Conservation (phyloP, 2,888 invertebrate genomes). For the Dynastes maya region DNA sequence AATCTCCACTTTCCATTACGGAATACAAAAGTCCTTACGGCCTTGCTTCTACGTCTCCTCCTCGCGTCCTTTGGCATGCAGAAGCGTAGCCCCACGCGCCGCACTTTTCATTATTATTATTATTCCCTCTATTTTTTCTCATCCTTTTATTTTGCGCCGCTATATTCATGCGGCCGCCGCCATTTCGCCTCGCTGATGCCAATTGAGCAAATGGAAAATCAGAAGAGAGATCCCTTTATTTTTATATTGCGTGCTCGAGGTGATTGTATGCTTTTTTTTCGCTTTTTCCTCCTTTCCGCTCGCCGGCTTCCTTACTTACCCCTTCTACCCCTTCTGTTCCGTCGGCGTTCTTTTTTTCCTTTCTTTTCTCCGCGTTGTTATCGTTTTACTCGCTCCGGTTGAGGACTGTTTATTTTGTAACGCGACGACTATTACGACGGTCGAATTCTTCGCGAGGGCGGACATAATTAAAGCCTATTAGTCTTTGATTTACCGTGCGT, state of each 20-base stretch:
- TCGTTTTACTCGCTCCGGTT: background rate
- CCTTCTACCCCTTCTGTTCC: background rate
- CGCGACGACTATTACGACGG: background rate
- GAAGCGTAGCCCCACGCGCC: slow-evolving; percentile 15
- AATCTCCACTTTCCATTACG: slow-evolving; percentile 52
- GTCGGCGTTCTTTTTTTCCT: background rate
- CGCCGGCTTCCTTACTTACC: background rate
- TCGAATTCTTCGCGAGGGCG: slow-evolving; percentile 20
- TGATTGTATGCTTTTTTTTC: slow-evolving; percentile 38
- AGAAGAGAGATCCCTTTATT: slow-evolving; percentile 50
- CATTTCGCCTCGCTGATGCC: slow-evolving; percentile 26
- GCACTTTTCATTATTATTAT: slow-evolving; percentile 42
- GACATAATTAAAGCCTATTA: slow-evolving; percentile 40
- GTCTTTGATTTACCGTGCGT: slow-evolving; percentile 26
- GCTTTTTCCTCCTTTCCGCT: background rate
- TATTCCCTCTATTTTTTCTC: slow-evolving; percentile 12
- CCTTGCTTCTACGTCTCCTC: background rate
- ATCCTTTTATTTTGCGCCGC: slow-evolving; percentile 30
- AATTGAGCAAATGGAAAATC: slow-evolving; percentile 49
- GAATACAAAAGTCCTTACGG: slow-evolving; percentile 50
- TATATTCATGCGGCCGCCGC: slow-evolving; percentile 28
- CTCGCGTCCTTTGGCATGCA: slow-evolving; percentile 4
- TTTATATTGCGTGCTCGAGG: slow-evolving; percentile 52
- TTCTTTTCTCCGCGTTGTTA: background rate
- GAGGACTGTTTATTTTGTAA: slow-evolving; percentile 1